Conservation (phyloP, 2,797 vertebrate species). For the Silurus lanzhouensis region DNA sequence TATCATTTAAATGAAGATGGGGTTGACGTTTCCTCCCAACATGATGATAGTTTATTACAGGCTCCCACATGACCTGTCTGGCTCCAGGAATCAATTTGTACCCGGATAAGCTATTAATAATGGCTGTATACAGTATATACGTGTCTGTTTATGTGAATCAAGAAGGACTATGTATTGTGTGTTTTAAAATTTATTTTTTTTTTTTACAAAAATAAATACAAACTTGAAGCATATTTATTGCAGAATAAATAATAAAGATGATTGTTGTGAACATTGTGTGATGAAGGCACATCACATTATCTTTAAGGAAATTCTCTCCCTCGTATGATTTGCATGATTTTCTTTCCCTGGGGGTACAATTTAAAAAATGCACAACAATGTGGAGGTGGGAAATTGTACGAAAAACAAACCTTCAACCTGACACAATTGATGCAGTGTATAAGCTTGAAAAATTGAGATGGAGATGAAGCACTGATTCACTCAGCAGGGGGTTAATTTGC, state of each 20-base stretch:
- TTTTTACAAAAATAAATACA: background rate
- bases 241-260: no score
- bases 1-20: constrained; percentile 57
- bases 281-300: background rate
- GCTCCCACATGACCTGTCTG: background rate
- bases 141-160: background rate
- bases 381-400: background rate
- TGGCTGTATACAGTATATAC: background rate
- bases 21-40: constrained; percentile 14
- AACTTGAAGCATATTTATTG: background rate
- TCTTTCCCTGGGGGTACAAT: background rate
- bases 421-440: background rate
- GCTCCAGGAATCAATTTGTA: background rate
- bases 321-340: background rate
- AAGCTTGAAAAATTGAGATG: background rate
- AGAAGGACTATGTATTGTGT: background rate
- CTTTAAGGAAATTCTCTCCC: background rate
- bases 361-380: background rate
- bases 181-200: background rate
- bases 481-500: constrained; percentile 49
- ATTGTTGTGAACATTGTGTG: no score
- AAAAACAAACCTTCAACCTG: background rate
- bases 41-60: constrained; percentile 18
- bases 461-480: constrained; percentile 35
- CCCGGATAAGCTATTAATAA: constrained; percentile 3